phyloP scores from a whole-genome alignment of 2,888 invertebrate species.

The Miltochrista miniata region DNA sequence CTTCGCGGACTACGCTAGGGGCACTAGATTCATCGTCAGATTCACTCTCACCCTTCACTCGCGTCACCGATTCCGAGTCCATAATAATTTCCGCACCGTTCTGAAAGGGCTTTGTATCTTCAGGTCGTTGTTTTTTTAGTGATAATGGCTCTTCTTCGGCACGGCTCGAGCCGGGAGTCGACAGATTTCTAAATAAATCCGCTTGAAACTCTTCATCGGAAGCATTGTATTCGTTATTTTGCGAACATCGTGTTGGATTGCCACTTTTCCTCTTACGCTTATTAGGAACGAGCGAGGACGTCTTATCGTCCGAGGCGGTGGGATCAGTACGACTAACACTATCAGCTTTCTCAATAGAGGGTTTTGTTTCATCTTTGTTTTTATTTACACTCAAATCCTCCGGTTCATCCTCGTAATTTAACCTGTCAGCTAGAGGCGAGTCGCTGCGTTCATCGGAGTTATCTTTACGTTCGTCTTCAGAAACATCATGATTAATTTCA shows the following conservation, averaged over 20 bases:
- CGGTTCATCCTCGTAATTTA: slow-evolving; percentile 83
- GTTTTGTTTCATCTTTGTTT: slow-evolving; percentile 85
- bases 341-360: slow-evolving; percentile 62
- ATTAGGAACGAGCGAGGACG: slow-evolving; percentile 80
- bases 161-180: slow-evolving; percentile 68
- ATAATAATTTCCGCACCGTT: slow-evolving; percentile 69
- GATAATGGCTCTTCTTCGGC: slow-evolving; percentile 74
- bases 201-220: slow-evolving; percentile 77
- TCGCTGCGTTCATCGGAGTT: slow-evolving; percentile 48
- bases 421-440: slow-evolving; percentile 58
- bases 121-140: slow-evolving; percentile 76
- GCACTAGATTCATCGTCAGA: slow-evolving; percentile 78
- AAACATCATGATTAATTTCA: slow-evolving; percentile 67
- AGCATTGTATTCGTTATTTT: slow-evolving; percentile 74
- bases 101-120: slow-evolving; percentile 75
- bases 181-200: slow-evolving; percentile 73
- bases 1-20: slow-evolving; percentile 77
- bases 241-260: slow-evolving; percentile 90
- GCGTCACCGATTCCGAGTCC: slow-evolving; percentile 68
- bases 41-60: slow-evolving; percentile 79
- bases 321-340: slow-evolving; percentile 55
- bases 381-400: slow-evolving; percentile 88
- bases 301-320: slow-evolving; percentile 74
- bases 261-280: slow-evolving; percentile 92
- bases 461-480: slow-evolving; percentile 65